phyloP scores from a whole-genome alignment of 2,888 invertebrate species.

The Agelastica alni region DNA sequence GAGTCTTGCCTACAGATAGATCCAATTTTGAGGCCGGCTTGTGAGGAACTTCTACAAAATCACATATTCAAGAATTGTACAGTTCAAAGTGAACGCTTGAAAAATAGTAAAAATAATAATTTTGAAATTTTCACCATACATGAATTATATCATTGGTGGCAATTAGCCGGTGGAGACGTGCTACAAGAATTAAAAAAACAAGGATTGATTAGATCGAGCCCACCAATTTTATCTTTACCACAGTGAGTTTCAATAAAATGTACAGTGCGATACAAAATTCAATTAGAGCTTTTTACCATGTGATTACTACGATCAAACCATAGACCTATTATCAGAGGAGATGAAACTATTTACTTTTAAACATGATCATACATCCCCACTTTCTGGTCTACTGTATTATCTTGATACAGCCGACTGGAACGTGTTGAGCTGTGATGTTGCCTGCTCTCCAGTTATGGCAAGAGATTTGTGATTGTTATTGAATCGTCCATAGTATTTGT shows the following conservation, averaged over 20 bases:
- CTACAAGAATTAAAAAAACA: constrained; percentile 88
- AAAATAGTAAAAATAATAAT: constrained; percentile 48
- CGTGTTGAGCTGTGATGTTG: no score
- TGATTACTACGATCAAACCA: no score
- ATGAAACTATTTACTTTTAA: no score
- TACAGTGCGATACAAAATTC: no score
- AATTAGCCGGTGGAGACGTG: constrained; percentile 93
- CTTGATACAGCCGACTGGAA: no score
- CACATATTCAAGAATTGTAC: constrained; percentile 59
- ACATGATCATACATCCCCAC: no score
- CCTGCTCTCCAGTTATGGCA: no score
- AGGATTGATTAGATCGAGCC: constrained; percentile 84
- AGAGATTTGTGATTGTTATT: no score
- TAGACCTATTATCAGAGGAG: no score
- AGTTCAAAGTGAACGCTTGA: constrained; percentile 33
- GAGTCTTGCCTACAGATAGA: constrained; percentile 73
- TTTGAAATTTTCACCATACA: constrained; percentile 63
- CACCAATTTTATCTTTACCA: constrained; percentile 79
- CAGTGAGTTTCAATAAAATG: constrained; percentile 69
- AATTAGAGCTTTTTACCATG: no score
- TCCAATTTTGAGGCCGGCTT: constrained; percentile 66
- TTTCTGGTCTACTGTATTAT: no score
- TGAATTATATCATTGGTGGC: constrained; percentile 94
- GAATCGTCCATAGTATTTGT: no score
- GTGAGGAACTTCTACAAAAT: constrained; percentile 63